These are phyloP conservation scores for Lepidocolaptes lacrymiger DNA, from an alignment of 2,797 vertebrate genomes.

Conservation along the genomic window DNA sequence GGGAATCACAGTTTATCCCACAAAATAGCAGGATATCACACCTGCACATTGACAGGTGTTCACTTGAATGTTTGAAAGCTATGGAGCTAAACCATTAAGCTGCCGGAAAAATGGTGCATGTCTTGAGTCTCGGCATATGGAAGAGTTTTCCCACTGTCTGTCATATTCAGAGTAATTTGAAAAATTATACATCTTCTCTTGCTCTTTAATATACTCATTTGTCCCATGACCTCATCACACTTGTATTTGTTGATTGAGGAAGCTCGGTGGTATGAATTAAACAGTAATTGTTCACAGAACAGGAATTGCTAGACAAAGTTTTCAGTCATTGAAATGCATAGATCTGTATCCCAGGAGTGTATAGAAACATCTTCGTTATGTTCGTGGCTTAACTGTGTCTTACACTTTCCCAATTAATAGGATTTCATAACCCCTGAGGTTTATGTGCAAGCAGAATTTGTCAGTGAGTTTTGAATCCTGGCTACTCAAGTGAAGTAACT, in stretches of 20 bases:
- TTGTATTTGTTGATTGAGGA: slow-evolving; percentile 60
- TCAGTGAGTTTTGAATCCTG: slow-evolving; percentile 47
- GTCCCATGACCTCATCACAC: slow-evolving; percentile 61
- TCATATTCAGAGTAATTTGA: slow-evolving; percentile 65
- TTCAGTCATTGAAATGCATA: slow-evolving; percentile 34
- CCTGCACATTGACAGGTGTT: slow-evolving; percentile 60
- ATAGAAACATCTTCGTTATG: slow-evolving; percentile 20
- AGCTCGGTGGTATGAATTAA: slow-evolving; percentile 63
- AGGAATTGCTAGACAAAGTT: slow-evolving; percentile 26
- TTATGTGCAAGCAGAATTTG: slow-evolving; percentile 53
- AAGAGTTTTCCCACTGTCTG: slow-evolving; percentile 44
- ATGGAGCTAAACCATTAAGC: slow-evolving; percentile 46
- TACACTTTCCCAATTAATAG: slow-evolving; percentile 58
- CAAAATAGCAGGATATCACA: slow-evolving; percentile 41
- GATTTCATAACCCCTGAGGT: slow-evolving; percentile 62
- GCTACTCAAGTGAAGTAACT: slow-evolving; percentile 28
- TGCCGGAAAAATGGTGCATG: slow-evolving; percentile 59
- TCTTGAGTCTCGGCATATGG: slow-evolving; percentile 57
- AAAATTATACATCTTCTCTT: slow-evolving; percentile 68
- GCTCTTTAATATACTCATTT: slow-evolving; percentile 73
- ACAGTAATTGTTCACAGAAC: slow-evolving; percentile 8
- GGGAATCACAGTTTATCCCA: slow-evolving; percentile 31
- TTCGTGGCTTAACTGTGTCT: slow-evolving; percentile 39
- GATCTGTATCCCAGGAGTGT: slow-evolving; percentile 39
- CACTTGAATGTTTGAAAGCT: slow-evolving; percentile 60